Conservation (phyloP, 2,888 invertebrate species). For the Aporophyla lueneburgensis region DNA sequence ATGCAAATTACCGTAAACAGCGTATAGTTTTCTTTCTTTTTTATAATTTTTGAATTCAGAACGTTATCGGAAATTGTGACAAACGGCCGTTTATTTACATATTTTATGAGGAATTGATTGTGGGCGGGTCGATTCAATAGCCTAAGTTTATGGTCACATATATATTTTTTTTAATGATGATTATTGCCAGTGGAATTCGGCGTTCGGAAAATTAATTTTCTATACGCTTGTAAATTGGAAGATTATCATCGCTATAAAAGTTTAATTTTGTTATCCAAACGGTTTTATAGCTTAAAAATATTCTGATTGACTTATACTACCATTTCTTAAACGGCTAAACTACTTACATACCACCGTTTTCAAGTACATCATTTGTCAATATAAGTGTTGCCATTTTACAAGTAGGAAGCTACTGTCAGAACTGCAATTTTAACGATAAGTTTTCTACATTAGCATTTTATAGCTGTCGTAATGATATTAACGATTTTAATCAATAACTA, state of each 20-base stretch:
- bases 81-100: background rate
- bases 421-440: background rate
- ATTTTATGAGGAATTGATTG: background rate
- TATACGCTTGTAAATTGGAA: background rate
- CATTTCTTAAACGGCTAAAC: background rate
- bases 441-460: constrained; percentile 34
- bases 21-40: background rate
- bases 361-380: background rate
- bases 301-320: background rate
- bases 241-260: background rate
- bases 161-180: background rate
- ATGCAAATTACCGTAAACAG: constrained; percentile 5
- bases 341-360: background rate
- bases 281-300: background rate
- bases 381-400: background rate
- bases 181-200: background rate
- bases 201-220: background rate
- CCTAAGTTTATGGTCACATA: background rate
- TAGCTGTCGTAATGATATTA: constrained; percentile 6
- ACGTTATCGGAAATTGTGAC: background rate
- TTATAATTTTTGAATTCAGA: background rate
- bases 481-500: background rate
- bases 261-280: background rate
- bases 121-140: background rate
- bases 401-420: no score